Conservation (phyloP, 1,140 invertebrate species). For the Apis laboriosa region DNA sequence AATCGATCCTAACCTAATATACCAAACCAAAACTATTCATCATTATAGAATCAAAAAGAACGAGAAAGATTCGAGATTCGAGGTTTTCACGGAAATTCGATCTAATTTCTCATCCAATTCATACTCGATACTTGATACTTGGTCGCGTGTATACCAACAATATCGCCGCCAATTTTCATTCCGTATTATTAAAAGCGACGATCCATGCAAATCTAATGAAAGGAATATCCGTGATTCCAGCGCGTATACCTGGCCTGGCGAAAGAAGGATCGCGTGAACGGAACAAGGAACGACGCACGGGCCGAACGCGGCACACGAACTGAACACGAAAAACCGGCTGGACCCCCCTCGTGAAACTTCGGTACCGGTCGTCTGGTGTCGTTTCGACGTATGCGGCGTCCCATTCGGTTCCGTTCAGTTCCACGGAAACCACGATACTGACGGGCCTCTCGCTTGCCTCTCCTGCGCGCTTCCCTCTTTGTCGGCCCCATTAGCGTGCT, state of each 20-base stretch:
- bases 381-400: conserved; percentile 49
- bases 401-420: conserved; percentile 55
- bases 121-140: too few relatives aligned
- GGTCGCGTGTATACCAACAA: neutral
- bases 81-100: neutral
- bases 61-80: too few relatives aligned
- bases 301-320: conserved; percentile 62
- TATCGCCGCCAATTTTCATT: neutral
- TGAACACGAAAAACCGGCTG: conserved; percentile 62
- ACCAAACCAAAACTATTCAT: too few relatives aligned
- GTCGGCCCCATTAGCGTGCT: conserved; percentile 1
- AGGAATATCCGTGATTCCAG: too few relatives aligned
- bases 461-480: conserved; percentile 8
- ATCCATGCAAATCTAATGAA: neutral
- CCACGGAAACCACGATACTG: conserved; percentile 58
- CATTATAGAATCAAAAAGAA: too few relatives aligned
- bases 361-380: conserved; percentile 61
- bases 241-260: neutral
- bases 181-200: neutral
- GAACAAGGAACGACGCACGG: conserved; percentile 45
- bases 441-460: conserved; percentile 24
- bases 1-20: too few relatives aligned
- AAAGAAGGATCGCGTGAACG: conserved; percentile 4
- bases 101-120: neutral
- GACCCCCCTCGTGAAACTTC: conserved; percentile 61